Base-by-base conservation (phyloP, 30 jellyfish, hydroid and myxozoan genomes). In the Aurelia sp. region DNA sequence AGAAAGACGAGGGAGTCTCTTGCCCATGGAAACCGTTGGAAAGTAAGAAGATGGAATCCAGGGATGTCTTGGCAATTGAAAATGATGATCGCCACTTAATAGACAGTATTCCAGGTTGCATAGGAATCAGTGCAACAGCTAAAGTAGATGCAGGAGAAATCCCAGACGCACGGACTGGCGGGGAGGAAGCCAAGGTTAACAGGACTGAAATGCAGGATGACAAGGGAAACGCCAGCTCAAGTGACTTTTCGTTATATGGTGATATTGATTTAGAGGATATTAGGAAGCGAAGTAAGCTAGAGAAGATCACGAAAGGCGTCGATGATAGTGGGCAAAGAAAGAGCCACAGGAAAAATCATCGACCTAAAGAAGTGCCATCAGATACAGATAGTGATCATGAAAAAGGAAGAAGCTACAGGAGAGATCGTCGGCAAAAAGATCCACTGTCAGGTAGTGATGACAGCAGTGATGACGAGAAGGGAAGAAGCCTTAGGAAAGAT, bases 191-290 rank as follows among this genome's bases (percentile, higher is more conserved):
- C 55, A 53, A 20, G 31, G 17, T 7, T 23, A 74, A 74, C 19
- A 48, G 23, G 19, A 11, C 20, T 23, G 57, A 31, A 40, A 11
- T 21, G 33, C 40, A 16, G 19, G 74, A 17, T 4, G 40, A 20
- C 10, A 76, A 27, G 51, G 76, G 17, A 19, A 8, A 62, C 11
- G 87, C 50, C 62, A 76, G 78, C 58, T 76, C 87, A 4, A 76
- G 87, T 62, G 86, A 74, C 53, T 58, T 76, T 35, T 76, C 87
- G 6, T 76, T 76, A 4, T 76, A 76, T 76, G 87, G 87, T 27
- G 87, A 76, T 60, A 76, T 76, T 35, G 87, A 76, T 37, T 21
- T 76, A 15, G 73, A 76, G 33, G 78, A 62, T 20, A 12, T 76
- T 11, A 8, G 75, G 20, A 60, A 57, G 48, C 74, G 44, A 16